Evolutionary conservation across 1,140 invertebrate genomes (phyloP).

Genomic region (Drosophila teissieri): DNA sequence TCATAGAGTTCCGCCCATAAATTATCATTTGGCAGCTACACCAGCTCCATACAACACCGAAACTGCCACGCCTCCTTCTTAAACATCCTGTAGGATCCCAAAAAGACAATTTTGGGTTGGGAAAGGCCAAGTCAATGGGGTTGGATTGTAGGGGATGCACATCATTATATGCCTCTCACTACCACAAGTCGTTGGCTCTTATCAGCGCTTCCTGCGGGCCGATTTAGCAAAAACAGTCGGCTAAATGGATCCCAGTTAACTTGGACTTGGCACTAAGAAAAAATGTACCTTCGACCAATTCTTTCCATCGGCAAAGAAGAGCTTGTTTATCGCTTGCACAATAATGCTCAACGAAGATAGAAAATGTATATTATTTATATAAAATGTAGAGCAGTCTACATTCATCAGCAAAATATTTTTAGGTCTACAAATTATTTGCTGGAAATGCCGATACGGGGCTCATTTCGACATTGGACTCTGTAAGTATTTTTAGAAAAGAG

Average conservation of each 20-base stretch:
- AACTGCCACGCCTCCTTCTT: constrained; percentile 19
- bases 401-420: neutral
- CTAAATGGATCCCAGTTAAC: constrained; percentile 42
- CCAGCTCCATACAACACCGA: constrained; percentile 25
- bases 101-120: constrained; percentile 27
- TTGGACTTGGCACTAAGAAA: constrained; percentile 10
- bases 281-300: neutral
- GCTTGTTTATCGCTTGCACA: too few species aligned
- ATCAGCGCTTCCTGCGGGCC: constrained; percentile 65
- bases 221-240: constrained; percentile 37
- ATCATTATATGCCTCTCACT: constrained; percentile 65
- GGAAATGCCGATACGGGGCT: neutral
- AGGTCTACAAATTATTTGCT: neutral
- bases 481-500: neutral
- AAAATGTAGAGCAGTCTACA: neutral
- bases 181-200: constrained; percentile 74
- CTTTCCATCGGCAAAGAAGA: too few species aligned
- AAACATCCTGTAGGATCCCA: constrained; percentile 25
- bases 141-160: constrained; percentile 36
- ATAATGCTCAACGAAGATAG: too few species aligned
- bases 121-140: neutral
- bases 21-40: constrained; percentile 79
- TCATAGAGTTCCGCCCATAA: constrained; percentile 72
- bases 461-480: neutral
- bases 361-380: too few species aligned